Conservation (phyloP, 2,888 invertebrate species). For the Erebia epiphron region DNA sequence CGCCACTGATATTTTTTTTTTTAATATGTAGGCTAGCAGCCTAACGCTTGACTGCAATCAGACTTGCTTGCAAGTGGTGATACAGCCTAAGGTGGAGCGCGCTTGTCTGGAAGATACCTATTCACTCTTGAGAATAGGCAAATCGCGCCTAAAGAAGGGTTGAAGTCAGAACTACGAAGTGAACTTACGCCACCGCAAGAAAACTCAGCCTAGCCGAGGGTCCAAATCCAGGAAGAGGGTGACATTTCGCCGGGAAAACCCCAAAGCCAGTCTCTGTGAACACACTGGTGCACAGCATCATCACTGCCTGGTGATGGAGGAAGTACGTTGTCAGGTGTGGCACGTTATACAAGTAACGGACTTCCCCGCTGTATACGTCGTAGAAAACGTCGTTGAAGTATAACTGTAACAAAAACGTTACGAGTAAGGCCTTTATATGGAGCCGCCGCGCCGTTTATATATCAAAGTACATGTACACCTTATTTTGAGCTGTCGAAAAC, state of each 20-base stretch:
- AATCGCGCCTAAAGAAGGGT: too few relatives aligned
- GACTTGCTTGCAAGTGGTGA: too few relatives aligned
- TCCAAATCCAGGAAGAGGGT: slow-evolving; percentile 89
- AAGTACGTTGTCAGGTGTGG: slow-evolving; percentile 90
- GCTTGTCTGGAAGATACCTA: too few relatives aligned
- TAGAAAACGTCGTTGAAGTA: slow-evolving; percentile 86
- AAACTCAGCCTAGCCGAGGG: slow-evolving; percentile 84
- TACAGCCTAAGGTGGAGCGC: too few relatives aligned
- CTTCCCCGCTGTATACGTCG: slow-evolving; percentile 83
- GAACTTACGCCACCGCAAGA: slow-evolving; percentile 56
- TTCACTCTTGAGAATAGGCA: too few relatives aligned
- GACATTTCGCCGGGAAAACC: slow-evolving; percentile 88
- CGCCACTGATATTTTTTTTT: too few relatives aligned
- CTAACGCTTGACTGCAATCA: too few relatives aligned
- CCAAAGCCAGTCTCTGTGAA: slow-evolving; percentile 93
- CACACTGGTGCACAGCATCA: slow-evolving; percentile 90
- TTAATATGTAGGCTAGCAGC: too few relatives aligned
- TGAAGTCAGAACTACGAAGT: background rate
- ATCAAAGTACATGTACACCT: too few relatives aligned
- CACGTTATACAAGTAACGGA: slow-evolving; percentile 89
- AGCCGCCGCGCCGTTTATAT: too few relatives aligned
- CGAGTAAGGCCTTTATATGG: too few relatives aligned
- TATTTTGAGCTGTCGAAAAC: too few relatives aligned
- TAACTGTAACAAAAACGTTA: slow-evolving; percentile 80
- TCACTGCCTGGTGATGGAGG: slow-evolving; percentile 88